Evolutionary conservation across 2,888 invertebrate genomes (phyloP), one percentile per base, ranked within the genome.

Genomic region (Baronia brevicornis): DNA sequence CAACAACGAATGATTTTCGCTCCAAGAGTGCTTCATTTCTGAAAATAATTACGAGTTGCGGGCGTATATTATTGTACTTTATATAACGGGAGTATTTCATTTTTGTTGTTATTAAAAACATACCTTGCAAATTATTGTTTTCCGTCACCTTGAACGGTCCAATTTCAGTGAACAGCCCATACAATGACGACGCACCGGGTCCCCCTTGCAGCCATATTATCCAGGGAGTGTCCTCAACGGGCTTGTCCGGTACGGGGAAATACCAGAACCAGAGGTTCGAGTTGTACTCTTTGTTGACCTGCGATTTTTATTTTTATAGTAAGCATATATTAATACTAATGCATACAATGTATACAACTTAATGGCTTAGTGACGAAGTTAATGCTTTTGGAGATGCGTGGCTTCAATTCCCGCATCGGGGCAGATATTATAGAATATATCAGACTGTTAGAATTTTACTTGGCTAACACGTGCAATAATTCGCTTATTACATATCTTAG

Each of bases 231-330:
- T 80, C 70, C 24, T 80, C 77, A 4, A 84, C 64, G 1, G 78
- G 61, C 51, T 80, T 60, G 5, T 72, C 77, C 44, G 86, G 71
- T 0, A 92, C 89, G 0, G 93, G 93, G 67, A 94, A 92, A 60
- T 92, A 94, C 94, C 94, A 94, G 72, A 94, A 94, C 84, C 92
- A 94, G 42, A 93, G 77, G 61, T 95, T 94, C 4, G 93, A 91
- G 55, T 92, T 88, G 60, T 86, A 90, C 28, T 87, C 74, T 61
- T 92, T 90, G 65, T 95, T 90, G 1, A 95, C 94, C 42, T 94
- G 47, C 5, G 45, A 39, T n/a, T 7, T 2, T 3, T 10, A 13
- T 24, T n/a, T n/a, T n/a, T n/a, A n/a, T n/a, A n/a, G n/a, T n/a
- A n/a, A n/a, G n/a, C n/a, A n/a, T n/a, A n/a, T n/a, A n/a, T n/a